phyloP scores from a whole-genome alignment of 2,113 vertebrate genomes.

The Ailuropoda melanoleuca region DNA sequence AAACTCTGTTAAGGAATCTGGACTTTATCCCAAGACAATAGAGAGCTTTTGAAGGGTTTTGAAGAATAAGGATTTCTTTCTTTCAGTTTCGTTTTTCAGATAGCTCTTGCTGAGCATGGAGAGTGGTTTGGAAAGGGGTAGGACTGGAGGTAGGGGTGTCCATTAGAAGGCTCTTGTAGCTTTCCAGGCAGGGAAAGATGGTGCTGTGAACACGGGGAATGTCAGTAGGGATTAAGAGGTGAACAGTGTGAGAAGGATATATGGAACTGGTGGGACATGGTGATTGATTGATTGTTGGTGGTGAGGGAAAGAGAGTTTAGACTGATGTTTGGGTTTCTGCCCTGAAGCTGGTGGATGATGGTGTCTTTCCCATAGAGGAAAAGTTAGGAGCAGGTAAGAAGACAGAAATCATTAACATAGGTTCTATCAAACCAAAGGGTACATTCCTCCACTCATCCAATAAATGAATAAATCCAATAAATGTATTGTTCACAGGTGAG shows the following conservation, averaged over 20 bases:
- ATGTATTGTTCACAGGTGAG: neutral
- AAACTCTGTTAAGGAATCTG: neutral
- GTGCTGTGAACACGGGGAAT: neutral
- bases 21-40: neutral
- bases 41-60: neutral
- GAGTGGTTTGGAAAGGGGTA: neutral
- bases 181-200: neutral
- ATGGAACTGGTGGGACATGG: neutral
- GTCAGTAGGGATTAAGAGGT: neutral
- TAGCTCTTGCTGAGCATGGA: neutral
- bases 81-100: neutral
- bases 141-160: neutral
- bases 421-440: neutral
- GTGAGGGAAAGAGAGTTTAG: neutral
- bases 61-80: neutral
- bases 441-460: fast-evolving
- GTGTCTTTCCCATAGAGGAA: neutral
- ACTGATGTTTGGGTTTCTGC: neutral
- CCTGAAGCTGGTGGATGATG: neutral
- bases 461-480: neutral
- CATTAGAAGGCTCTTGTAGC: neutral
- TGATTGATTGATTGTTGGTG: neutral
- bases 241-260: neutral
- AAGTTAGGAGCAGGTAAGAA: neutral
- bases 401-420: fast-evolving